Evolutionary conservation across 1,140 invertebrate genomes (phyloP).

Genomic region (Listronotus bonariensis): DNA sequence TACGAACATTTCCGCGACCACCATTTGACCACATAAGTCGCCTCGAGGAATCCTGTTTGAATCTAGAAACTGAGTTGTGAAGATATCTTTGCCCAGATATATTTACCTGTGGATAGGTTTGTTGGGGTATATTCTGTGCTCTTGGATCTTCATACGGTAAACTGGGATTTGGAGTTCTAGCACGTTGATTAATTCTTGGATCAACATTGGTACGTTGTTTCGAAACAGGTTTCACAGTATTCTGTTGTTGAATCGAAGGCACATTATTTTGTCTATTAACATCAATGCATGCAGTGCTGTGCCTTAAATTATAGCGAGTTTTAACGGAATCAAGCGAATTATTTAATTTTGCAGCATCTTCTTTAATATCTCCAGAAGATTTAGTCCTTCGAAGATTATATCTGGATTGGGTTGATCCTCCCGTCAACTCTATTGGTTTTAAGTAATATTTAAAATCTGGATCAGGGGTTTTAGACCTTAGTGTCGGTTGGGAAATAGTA

Average conservation of each 20-base stretch:
- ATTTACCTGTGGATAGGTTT: too few relatives aligned
- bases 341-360: not conserved
- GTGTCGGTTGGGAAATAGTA: too few relatives aligned
- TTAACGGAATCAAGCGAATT: too few relatives aligned
- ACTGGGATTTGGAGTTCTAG: too few relatives aligned
- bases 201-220: too few relatives aligned
- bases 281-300: not conserved
- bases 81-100: too few relatives aligned
- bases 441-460: not conserved
- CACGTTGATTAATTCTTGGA: too few relatives aligned
- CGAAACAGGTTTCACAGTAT: too few relatives aligned
- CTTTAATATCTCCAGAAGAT: constrained; percentile 1
- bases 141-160: too few relatives aligned
- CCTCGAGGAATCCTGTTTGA: not conserved
- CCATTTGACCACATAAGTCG: constrained; percentile 22
- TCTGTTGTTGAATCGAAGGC: too few relatives aligned
- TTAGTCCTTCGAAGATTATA: not conserved
- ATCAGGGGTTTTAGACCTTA: too few relatives aligned
- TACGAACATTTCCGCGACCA: not conserved
- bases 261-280: too few relatives aligned
- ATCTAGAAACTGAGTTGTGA: not conserved
- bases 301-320: constrained; percentile 6
- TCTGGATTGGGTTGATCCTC: not conserved
- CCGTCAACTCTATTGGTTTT: constrained; percentile 4
- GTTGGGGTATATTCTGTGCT: not conserved